Conservation (phyloP, 1,140 invertebrate species). For the Lepidotrigona ventralis region DNA sequence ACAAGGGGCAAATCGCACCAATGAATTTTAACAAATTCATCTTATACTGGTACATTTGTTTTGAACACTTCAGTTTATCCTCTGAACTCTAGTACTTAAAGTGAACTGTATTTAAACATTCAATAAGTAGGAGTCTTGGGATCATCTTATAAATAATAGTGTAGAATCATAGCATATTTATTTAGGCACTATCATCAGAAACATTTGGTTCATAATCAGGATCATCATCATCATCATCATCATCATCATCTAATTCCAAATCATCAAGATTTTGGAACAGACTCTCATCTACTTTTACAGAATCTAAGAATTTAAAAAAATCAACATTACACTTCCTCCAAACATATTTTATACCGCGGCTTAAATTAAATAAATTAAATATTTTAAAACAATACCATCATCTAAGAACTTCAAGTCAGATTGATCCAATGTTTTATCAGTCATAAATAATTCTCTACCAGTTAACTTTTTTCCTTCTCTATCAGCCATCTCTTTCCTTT, state of each 20-base stretch:
- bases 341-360: neutral
- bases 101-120: neutral
- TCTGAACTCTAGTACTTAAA: slow-evolving; percentile 33
- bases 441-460: slow-evolving; percentile 95
- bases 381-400: slow-evolving; percentile 85
- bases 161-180: slow-evolving; percentile 23
- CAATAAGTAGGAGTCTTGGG: neutral
- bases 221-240: slow-evolving; percentile 84
- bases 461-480: slow-evolving; percentile 88
- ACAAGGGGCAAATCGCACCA: slow-evolving; percentile 23
- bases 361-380: slow-evolving; percentile 7
- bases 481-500: slow-evolving; percentile 85
- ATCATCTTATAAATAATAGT: slow-evolving; percentile 15
- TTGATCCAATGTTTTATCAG: slow-evolving; percentile 94
- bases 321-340: neutral
- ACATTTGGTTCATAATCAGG: slow-evolving; percentile 81
- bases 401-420: slow-evolving; percentile 97
- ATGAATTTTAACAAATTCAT: slow-evolving; percentile 22
- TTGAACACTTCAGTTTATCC: neutral
- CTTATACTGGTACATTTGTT: neutral
- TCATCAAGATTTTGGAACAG: slow-evolving; percentile 96
- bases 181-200: slow-evolving; percentile 69
- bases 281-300: slow-evolving; percentile 96
- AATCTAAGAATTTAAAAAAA: slow-evolving; percentile 82
- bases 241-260: slow-evolving; percentile 90